Evolutionary conservation across 92 coral and sea anemone genomes (phyloP).

Genomic region (Porites lobata): DNA sequence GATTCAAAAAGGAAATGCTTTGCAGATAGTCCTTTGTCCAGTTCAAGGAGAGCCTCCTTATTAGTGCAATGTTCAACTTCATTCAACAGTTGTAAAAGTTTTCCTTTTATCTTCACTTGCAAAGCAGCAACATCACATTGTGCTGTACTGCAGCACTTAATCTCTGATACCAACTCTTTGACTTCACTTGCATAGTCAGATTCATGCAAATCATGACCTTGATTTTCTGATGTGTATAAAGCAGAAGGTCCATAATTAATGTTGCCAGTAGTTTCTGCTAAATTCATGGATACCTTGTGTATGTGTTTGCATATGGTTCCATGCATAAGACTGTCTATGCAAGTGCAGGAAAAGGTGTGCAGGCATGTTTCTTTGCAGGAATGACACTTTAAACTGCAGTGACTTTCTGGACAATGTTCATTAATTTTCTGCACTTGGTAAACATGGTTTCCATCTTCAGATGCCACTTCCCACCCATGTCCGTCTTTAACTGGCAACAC

Average conservation of each 20-base stretch:
- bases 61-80: conserved; percentile 44
- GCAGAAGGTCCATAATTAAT: background rate
- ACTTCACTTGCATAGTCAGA: conserved; percentile 10
- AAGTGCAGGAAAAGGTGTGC: conserved; percentile 39
- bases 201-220: background rate
- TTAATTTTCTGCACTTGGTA: conserved; percentile 4
- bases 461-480: background rate
- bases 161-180: background rate
- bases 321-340: conserved; percentile 51
- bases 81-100: conserved; percentile 35
- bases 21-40: conserved; percentile 50
- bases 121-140: background rate
- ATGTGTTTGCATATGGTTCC: conserved; percentile 53
- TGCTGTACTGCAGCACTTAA: background rate
- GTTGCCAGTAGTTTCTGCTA: background rate
- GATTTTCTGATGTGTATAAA: too few relatives aligned
- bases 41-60: conserved; percentile 32
- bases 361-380: conserved; percentile 41
- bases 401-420: conserved; percentile 12
- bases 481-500: background rate
- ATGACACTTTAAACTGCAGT: background rate
- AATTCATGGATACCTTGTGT: conserved; percentile 26
- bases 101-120: conserved; percentile 16
- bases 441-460: background rate
- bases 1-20: conserved; percentile 45